Conservation (phyloP, 2,113 vertebrate species). For the Campylomormyrus tamandua region DNA sequence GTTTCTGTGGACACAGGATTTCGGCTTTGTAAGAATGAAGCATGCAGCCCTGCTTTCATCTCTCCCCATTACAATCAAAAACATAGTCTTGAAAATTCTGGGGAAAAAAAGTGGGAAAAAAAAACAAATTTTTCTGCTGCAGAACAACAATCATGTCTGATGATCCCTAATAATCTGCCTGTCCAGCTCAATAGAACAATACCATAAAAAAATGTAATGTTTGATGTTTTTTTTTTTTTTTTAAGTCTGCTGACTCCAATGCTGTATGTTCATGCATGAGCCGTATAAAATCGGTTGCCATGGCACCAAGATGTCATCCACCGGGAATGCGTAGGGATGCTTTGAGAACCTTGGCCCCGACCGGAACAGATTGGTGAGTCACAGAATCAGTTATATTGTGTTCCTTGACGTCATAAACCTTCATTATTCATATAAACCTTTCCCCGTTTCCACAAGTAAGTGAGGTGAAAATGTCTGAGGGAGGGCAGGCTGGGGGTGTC, state of each 20-base stretch:
- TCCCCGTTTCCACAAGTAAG: conserved; percentile 19
- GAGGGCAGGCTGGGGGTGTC: background rate
- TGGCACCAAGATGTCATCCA: conserved; percentile 25
- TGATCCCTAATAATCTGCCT: background rate
- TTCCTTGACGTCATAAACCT: conserved; percentile 38
- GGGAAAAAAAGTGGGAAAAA: background rate
- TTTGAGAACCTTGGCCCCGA: conserved; percentile 4
- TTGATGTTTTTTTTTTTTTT: background rate
- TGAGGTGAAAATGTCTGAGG: background rate
- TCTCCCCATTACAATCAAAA: background rate
- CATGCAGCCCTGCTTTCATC: background rate
- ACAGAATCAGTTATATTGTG: conserved; percentile 31
- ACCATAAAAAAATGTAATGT: background rate
- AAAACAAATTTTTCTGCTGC: background rate
- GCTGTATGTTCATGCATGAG: conserved; percentile 32
- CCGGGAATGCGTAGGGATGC: background rate
- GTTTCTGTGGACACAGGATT: background rate
- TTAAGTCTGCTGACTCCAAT: conserved; percentile 3
- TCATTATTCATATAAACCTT: conserved; percentile 10
- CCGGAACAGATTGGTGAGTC: conserved; percentile 24
- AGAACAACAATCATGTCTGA: background rate
- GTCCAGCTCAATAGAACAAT: background rate
- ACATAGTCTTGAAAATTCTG: background rate
- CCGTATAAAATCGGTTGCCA: conserved; percentile 32
- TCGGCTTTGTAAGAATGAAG: background rate